phyloP scores from a whole-genome alignment of 2,113 vertebrate species.

The Leptobrachium leishanense region DNA sequence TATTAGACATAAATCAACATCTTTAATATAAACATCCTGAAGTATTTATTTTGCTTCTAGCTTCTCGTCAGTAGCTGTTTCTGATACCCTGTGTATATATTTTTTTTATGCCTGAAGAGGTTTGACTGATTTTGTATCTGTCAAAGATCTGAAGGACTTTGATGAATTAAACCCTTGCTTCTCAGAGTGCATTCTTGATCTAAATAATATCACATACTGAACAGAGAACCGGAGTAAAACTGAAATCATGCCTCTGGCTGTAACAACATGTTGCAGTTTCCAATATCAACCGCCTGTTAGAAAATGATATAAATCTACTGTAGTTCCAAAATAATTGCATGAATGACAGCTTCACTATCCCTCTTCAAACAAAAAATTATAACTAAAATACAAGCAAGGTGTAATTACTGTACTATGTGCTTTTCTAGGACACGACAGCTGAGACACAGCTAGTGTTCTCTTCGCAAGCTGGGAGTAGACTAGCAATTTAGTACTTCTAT shows the following conservation, averaged over 20 bases:
- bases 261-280: slow-evolving; percentile 32
- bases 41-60: slow-evolving; percentile 32
- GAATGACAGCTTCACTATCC: slow-evolving; percentile 9
- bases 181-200: slow-evolving; percentile 21
- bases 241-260: slow-evolving; percentile 27
- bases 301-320: slow-evolving; percentile 39
- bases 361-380: neutral
- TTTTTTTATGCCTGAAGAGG: slow-evolving; percentile 50
- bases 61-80: slow-evolving; percentile 28
- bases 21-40: slow-evolving; percentile 26
- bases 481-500: too few relatives aligned
- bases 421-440: neutral
- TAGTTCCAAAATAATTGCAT: neutral
- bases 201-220: slow-evolving; percentile 46
- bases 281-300: slow-evolving; percentile 37
- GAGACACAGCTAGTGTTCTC: too few relatives aligned
- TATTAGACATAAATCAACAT: slow-evolving; percentile 38
- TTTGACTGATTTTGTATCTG: slow-evolving; percentile 56
- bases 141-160: slow-evolving; percentile 54
- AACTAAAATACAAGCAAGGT: neutral
- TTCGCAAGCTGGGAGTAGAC: too few relatives aligned
- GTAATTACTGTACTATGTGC: neutral
- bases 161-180: slow-evolving; percentile 51
- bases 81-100: slow-evolving; percentile 30
- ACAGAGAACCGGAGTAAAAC: slow-evolving; percentile 31